These are phyloP conservation scores for Puffinus mauretanicus DNA, from an alignment of 2,113 vertebrate species.

Conservation along the genomic window DNA sequence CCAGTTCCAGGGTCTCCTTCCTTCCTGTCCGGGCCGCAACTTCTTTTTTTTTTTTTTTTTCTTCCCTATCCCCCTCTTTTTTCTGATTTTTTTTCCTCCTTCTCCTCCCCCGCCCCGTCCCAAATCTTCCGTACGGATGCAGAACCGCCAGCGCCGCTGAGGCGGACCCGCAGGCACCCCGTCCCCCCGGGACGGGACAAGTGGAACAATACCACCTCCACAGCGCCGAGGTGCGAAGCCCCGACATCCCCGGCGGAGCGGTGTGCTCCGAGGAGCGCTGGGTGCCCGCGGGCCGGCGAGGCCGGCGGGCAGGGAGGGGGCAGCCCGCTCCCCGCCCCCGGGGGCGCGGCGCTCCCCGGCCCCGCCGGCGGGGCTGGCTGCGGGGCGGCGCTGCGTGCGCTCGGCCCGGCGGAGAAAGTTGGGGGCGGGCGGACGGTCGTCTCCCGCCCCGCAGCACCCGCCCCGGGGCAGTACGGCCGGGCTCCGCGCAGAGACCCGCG, in stretches of 20 bases:
- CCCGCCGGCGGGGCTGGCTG: too few species aligned
- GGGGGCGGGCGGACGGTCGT: too few species aligned
- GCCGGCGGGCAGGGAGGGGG: not conserved
- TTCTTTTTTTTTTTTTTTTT: not conserved
- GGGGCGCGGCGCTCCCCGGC: not conserved
- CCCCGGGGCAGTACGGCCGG: too few species aligned
- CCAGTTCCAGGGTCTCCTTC: conserved; percentile 44
- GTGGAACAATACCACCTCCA: not conserved
- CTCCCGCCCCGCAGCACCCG: too few species aligned
- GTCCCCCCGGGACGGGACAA: not conserved
- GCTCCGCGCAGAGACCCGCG: too few species aligned
- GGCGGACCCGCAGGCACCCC: not conserved
- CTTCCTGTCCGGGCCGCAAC: conserved; percentile 33
- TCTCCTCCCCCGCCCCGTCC: not conserved
- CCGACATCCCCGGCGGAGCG: not conserved
- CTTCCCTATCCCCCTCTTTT: not conserved
- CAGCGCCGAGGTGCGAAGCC: not conserved
- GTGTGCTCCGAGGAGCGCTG: not conserved
- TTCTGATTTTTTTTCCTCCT: too few species aligned
- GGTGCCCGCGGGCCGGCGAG: not conserved
- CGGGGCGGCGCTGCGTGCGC: too few species aligned
- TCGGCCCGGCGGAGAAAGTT: too few species aligned
- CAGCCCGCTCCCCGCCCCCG: not conserved
- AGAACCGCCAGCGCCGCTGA: not conserved
- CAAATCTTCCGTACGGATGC: not conserved